Percentiles rank a stretch among this genome's conserved stretches.
phyloP scores from a whole-genome alignment of 2,113 vertebrate genomes.

The Alouatta palliata region DNA sequence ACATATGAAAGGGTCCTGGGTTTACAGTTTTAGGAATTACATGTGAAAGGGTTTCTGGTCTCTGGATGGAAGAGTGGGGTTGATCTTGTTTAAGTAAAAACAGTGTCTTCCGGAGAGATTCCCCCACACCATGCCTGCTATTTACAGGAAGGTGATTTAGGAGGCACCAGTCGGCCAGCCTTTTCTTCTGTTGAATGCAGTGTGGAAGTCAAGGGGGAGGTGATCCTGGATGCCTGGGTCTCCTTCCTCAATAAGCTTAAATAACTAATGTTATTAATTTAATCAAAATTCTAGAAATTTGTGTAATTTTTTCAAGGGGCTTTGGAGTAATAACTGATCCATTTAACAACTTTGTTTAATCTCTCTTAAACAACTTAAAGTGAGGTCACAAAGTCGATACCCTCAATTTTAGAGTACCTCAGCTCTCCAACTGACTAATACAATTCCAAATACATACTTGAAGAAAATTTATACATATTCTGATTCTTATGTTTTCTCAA shows the following conservation, averaged over 20 bases:
- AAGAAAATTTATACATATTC: not conserved
- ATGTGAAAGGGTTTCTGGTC: too few species aligned
- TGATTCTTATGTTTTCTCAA: not conserved
- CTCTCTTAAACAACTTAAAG: not conserved
- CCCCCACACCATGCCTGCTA: too few species aligned
- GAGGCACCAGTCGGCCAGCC: too few species aligned
- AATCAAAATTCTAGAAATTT: constrained; percentile 33
- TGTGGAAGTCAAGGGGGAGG: too few species aligned
- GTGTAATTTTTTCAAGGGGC: not conserved
- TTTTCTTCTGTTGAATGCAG: too few species aligned
- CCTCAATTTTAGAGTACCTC: not conserved
- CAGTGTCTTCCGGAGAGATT: too few species aligned
- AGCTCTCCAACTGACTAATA: not conserved
- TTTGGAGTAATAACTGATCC: not conserved
- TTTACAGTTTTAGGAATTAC: too few species aligned
- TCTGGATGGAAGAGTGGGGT: too few species aligned
- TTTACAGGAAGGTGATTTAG: too few species aligned
- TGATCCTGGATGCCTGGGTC: too few species aligned
- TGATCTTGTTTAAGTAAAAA: too few species aligned
- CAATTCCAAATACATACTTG: not conserved
- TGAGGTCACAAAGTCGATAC: not conserved
- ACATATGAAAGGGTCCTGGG: too few species aligned
- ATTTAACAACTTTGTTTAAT: not conserved
- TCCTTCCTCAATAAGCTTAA: not conserved
- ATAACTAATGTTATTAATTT: not conserved